Percentiles rank a stretch among this genome's conserved stretches.
These are phyloP conservation scores for Tenodera sinensis DNA, from an alignment of 2,888 invertebrate species.

Conservation along the genomic window DNA sequence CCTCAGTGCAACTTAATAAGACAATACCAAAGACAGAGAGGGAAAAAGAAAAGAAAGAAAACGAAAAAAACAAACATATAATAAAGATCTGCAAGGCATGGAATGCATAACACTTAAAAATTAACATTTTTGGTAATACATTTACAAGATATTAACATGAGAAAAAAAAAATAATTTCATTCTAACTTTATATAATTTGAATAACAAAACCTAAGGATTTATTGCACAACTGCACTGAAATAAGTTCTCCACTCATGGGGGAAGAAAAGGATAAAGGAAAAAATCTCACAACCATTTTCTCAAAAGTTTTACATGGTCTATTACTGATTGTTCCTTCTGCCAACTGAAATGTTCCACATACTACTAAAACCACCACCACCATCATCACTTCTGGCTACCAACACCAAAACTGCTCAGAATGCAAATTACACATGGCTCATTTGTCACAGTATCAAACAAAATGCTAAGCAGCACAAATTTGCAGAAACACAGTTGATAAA, in stretches of 20 bases:
- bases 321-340: slow-evolving; percentile 15
- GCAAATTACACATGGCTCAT: not conserved
- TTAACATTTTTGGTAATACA: slow-evolving; percentile 22
- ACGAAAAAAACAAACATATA: not conserved
- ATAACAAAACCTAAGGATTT: slow-evolving; percentile 24
- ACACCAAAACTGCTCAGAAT: not conserved
- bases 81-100: slow-evolving; percentile 35
- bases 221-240: slow-evolving; percentile 36
- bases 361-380: not conserved
- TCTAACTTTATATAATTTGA: not conserved
- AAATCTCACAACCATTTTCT: slow-evolving; percentile 26
- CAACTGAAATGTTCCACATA: slow-evolving; percentile 13
- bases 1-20: not conserved
- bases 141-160: slow-evolving; percentile 11
- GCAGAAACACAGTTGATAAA: not conserved
- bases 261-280: not conserved
- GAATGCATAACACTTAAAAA: slow-evolving; percentile 37
- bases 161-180: slow-evolving; percentile 1
- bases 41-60: not conserved
- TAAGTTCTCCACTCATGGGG: slow-evolving; percentile 38
- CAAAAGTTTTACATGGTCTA: not conserved
- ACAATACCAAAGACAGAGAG: not conserved
- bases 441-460: not conserved
- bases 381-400: not conserved
- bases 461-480: not conserved